Evolutionary conservation across 2,113 vertebrate genomes (phyloP).

Genomic region (Beaufortia kweichowensis): DNA sequence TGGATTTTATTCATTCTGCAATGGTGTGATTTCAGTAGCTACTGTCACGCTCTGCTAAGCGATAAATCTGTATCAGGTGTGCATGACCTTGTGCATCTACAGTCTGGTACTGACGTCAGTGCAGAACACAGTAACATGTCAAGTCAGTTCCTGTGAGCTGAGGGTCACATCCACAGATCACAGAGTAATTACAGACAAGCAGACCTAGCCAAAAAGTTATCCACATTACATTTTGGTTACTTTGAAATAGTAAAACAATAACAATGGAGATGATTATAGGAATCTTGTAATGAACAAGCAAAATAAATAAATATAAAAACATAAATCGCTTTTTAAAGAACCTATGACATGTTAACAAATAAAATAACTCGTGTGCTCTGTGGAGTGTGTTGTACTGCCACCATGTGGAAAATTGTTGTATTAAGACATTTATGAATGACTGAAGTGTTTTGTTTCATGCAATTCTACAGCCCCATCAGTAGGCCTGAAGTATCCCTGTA

Average conservation of each 20-base stretch:
- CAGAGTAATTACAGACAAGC: neutral
- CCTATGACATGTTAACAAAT: neutral
- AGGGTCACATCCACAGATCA: neutral
- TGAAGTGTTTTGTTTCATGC: neutral
- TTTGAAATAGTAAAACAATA: neutral
- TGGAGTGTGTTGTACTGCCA: constrained; percentile 45
- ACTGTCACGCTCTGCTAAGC: neutral
- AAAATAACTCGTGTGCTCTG: neutral
- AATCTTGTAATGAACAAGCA: neutral
- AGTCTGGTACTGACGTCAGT: constrained; percentile 29
- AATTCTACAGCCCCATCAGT: neutral
- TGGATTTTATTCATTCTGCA: neutral
- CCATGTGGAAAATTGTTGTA: constrained; percentile 23
- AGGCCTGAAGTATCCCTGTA: too few species aligned
- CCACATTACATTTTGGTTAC: neutral
- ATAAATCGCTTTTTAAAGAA: neutral
- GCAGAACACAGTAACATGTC: constrained; percentile 5
- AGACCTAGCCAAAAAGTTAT: neutral
- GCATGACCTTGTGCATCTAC: constrained; percentile 22
- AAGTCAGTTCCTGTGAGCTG: constrained; percentile 13
- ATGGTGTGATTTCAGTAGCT: neutral
- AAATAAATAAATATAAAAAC: neutral
- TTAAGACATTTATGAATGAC: neutral
- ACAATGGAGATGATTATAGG: neutral
- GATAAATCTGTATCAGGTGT: neutral